phyloP scores from a whole-genome alignment of 2,797 vertebrate genomes.

The Eospalax fontanierii region DNA sequence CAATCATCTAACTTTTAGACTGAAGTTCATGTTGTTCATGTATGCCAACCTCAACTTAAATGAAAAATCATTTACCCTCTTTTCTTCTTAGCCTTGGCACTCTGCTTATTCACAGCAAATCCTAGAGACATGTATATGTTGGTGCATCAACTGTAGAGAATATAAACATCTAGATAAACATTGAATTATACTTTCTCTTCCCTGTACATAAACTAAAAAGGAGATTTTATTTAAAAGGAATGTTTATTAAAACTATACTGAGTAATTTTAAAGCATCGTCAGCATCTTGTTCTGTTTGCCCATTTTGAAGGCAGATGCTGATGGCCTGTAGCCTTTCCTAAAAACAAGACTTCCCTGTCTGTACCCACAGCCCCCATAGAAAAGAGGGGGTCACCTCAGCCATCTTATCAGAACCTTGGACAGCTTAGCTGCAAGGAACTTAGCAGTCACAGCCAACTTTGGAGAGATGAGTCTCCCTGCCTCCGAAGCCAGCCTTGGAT shows the following conservation, averaged over 20 bases:
- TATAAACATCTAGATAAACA: neutral
- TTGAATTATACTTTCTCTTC: constrained; percentile 12
- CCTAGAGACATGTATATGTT: neutral
- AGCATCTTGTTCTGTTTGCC: neutral
- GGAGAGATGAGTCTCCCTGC: neutral
- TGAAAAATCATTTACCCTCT: constrained; percentile 15
- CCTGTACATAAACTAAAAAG: neutral
- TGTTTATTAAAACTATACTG: neutral
- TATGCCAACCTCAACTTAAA: constrained; percentile 25
- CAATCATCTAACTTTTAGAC: constrained; percentile 28
- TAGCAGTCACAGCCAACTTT: neutral
- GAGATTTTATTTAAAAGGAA: neutral
- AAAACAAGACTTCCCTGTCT: neutral
- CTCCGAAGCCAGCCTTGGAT: neutral
- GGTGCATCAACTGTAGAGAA: neutral
- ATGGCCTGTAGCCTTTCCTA: neutral
- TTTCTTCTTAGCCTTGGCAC: neutral
- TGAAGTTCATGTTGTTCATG: neutral
- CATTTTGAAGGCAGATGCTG: neutral
- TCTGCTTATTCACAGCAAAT: constrained; percentile 33
- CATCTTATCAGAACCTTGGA: neutral
- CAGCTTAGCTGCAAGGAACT: neutral
- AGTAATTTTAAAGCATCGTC: neutral
- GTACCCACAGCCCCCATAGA: neutral
- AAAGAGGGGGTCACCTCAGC: neutral